Evolutionary conservation across 1,140 invertebrate genomes (phyloP).

Genomic region (Heliconius congener): DNA sequence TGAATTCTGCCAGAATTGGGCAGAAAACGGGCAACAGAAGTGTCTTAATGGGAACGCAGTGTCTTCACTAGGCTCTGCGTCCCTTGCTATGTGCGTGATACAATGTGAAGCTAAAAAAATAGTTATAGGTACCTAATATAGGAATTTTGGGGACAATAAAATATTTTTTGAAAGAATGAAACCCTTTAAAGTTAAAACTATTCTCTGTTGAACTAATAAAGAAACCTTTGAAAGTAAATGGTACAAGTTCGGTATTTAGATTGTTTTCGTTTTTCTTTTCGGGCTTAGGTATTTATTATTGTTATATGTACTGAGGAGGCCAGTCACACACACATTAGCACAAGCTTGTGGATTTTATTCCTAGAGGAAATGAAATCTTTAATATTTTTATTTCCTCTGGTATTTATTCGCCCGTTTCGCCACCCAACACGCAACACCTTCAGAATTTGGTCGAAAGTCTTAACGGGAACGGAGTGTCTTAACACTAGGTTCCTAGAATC

Average conservation of each 20-base stretch:
- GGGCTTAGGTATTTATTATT: neutral
- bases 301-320: neutral
- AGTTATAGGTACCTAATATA: neutral
- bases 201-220: constrained; percentile 3
- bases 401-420: too few species aligned
- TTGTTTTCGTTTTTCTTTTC: neutral
- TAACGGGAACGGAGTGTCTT: neutral
- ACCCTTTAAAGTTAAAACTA: neutral
- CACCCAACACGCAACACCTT: too few species aligned
- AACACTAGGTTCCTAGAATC: neutral
- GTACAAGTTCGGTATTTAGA: constrained; percentile 3
- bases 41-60: too few species aligned
- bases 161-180: neutral
- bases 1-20: too few species aligned
- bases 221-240: neutral
- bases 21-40: too few species aligned
- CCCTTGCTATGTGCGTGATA: too few species aligned
- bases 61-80: too few species aligned
- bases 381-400: neutral
- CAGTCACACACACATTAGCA: neutral
- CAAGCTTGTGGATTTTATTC: too few species aligned
- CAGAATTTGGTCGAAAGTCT: too few species aligned
- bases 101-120: too few species aligned
- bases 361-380: neutral
- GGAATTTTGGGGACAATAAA: neutral